Evolutionary conservation across 64 coral and sea anemone genomes (phyloP).

Genomic region (Stichodactyla helianthus): DNA sequence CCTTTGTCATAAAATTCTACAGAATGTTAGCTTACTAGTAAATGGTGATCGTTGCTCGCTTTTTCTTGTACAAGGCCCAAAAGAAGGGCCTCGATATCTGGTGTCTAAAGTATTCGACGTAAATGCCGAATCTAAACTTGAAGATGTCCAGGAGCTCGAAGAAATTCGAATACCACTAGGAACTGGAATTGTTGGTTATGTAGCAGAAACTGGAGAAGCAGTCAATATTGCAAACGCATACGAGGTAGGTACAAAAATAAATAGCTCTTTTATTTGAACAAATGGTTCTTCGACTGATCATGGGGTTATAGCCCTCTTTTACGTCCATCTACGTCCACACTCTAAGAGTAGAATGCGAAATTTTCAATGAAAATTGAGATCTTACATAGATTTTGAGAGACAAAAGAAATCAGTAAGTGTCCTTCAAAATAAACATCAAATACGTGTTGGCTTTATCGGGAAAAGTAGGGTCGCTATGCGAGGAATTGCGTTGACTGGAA

Average conservation of each 20-base stretch:
- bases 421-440: neutral
- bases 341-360: neutral
- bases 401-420: slow-evolving; percentile 11
- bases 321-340: neutral
- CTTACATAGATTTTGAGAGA: neutral
- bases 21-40: slow-evolving; percentile 98
- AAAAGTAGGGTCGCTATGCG: neutral
- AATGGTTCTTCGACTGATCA: neutral
- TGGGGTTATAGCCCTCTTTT: neutral
- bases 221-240: slow-evolving; percentile 98
- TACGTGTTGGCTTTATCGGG: neutral
- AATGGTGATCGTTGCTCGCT: slow-evolving; percentile 97
- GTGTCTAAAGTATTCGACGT: slow-evolving; percentile 99
- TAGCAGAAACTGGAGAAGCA: slow-evolving; percentile 89
- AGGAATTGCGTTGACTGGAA: neutral
- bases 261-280: neutral
- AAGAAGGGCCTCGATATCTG: slow-evolving; percentile 85
- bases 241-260: slow-evolving; percentile 63
- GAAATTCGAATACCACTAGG: slow-evolving; percentile 98
- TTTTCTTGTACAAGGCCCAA: slow-evolving; percentile 90
- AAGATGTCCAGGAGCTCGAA: slow-evolving; percentile 92
- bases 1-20: slow-evolving; percentile 99
- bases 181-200: slow-evolving; percentile 96
- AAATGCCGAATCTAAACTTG: slow-evolving; percentile 97
- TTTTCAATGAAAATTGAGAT: neutral